A percentile compares a stretch with the other conserved stretches of the same genome.
Evolutionary conservation across 2,888 invertebrate species (phyloP).

Genomic region (Macrosoma leucophasiata): DNA sequence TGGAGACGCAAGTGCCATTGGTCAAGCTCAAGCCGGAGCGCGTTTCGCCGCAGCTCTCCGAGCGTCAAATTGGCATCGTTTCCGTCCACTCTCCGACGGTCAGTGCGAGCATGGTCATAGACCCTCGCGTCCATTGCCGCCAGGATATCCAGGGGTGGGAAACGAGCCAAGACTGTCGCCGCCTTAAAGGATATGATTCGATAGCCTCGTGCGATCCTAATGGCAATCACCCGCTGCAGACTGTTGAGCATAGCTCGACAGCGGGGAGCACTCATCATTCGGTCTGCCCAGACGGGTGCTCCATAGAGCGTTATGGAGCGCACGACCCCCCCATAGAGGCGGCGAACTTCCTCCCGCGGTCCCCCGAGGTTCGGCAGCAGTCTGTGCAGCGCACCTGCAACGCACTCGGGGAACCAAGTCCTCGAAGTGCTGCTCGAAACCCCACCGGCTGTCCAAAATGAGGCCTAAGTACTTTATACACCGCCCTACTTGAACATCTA

Average conservation of each 20-base stretch:
- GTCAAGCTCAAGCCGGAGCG: background rate
- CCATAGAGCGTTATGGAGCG: constrained; percentile 9
- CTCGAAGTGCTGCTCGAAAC: constrained; percentile 14
- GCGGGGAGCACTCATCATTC: no score
- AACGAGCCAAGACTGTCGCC: no score
- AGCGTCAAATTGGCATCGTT: background rate
- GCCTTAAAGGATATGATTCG: no score
- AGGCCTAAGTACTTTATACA: constrained; percentile 14
- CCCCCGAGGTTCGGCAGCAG: constrained; percentile 12
- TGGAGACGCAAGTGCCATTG: background rate
- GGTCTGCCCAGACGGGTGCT: constrained; percentile 10
- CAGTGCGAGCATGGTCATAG: no score
- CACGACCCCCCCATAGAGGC: no score
- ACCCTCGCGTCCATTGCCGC: no score
- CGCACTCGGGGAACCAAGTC: constrained; percentile 7
- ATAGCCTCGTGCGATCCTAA: no score
- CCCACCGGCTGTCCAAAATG: constrained; percentile 14
- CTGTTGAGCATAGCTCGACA: no score
- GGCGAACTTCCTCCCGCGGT: no score
- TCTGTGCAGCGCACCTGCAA: constrained; percentile 13
- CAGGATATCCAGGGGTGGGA: no score
- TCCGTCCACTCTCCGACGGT: background rate
- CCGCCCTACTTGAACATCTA: background rate
- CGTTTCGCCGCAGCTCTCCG: background rate
- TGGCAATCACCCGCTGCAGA: no score